phyloP scores from a whole-genome alignment of 2,888 invertebrate genomes.

The Galerucella calmariensis region DNA sequence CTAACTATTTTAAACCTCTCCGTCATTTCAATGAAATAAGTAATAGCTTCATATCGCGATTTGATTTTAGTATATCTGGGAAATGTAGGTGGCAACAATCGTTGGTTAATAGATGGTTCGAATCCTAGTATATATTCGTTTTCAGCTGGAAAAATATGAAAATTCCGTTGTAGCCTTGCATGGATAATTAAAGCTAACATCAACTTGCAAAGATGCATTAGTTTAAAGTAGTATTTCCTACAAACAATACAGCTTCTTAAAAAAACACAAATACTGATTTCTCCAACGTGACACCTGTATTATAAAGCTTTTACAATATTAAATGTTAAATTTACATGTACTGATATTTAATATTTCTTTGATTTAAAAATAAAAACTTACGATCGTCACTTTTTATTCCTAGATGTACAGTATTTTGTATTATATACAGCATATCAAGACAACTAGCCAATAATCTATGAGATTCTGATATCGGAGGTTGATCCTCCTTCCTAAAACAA shows the following conservation, averaged over 20 bases:
- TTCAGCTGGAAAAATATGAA: constrained; percentile 67
- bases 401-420: constrained; percentile 79
- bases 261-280: too few relatives aligned
- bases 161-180: neutral
- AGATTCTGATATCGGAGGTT: constrained; percentile 77
- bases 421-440: constrained; percentile 83
- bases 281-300: too few relatives aligned
- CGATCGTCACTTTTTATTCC: constrained; percentile 70
- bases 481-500: constrained; percentile 72
- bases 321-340: too few relatives aligned
- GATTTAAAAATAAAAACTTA: constrained; percentile 32
- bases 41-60: constrained; percentile 80
- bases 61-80: constrained; percentile 95
- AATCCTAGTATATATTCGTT: constrained; percentile 90
- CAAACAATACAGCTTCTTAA: too few relatives aligned
- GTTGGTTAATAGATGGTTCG: constrained; percentile 95
- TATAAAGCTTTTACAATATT: too few relatives aligned
- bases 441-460: constrained; percentile 84
- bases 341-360: neutral
- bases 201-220: too few relatives aligned
- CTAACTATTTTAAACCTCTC: constrained; percentile 82
- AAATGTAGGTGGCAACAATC: constrained; percentile 96
- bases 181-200: too few relatives aligned
- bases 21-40: constrained; percentile 86
- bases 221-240: too few relatives aligned